These are phyloP conservation scores for Pluvialis apricaria DNA, from an alignment of 2,113 vertebrate genomes.

Conservation along the genomic window DNA sequence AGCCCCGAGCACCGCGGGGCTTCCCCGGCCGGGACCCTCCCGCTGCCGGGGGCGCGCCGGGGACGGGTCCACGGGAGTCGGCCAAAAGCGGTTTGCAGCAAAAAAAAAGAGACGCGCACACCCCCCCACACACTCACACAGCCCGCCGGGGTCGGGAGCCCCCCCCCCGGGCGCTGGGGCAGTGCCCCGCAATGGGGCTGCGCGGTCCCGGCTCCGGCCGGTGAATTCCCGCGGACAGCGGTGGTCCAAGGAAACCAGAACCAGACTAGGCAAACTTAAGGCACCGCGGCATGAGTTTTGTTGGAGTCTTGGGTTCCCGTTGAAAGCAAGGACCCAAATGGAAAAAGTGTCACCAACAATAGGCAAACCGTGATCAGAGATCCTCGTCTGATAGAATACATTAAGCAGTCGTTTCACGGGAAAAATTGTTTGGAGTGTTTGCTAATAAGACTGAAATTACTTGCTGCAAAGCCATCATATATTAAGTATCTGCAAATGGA, in stretches of 20 bases:
- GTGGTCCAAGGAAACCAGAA: not conserved
- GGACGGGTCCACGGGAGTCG: not conserved
- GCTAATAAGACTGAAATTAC: not conserved
- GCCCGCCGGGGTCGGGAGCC: no score
- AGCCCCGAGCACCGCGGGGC: not conserved
- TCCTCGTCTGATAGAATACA: not conserved
- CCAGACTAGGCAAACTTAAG: not conserved
- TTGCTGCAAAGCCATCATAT: not conserved
- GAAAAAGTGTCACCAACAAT: not conserved
- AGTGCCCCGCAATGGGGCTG: not conserved
- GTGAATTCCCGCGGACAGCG: rapidly evolving
- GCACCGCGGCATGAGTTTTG: not conserved
- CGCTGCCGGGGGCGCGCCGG: not conserved
- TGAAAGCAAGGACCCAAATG: not conserved
- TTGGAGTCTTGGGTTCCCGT: not conserved
- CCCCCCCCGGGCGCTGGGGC: not conserved
- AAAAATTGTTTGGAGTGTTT: not conserved
- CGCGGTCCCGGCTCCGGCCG: not conserved
- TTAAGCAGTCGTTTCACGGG: not conserved
- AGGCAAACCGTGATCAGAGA: not conserved
- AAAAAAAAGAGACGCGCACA: no score
- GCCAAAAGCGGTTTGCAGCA: no score
- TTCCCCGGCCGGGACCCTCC: not conserved
- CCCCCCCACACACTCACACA: no score
- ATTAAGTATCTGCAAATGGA: not conserved